These are phyloP conservation scores for Cheilosia scutellata DNA, from an alignment of 2,888 invertebrate genomes.

Conservation along the genomic window DNA sequence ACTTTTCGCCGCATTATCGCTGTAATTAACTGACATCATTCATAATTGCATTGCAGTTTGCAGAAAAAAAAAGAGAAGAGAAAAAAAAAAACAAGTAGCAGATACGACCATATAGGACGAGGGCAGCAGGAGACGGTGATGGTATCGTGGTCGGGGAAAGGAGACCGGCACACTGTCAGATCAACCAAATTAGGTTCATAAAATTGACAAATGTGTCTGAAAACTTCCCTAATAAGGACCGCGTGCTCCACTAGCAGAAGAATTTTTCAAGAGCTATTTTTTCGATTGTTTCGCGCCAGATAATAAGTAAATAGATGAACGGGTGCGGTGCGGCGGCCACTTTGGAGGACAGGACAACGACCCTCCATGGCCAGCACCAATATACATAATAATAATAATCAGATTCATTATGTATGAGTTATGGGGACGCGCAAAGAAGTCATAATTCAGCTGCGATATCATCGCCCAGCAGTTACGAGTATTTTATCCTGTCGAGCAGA, in stretches of 20 bases:
- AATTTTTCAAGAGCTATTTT: slow-evolving; percentile 41
- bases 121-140: too few relatives aligned
- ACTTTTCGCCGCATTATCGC: slow-evolving; percentile 74
- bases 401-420: slow-evolving; percentile 68
- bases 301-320: slow-evolving; percentile 22
- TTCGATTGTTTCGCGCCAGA: too few relatives aligned
- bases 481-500: slow-evolving; percentile 41
- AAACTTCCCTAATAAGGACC: slow-evolving; percentile 66
- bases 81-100: too few relatives aligned
- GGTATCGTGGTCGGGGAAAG: too few relatives aligned
- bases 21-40: slow-evolving; percentile 75
- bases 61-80: background rate
- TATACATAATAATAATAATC: slow-evolving; percentile 31
- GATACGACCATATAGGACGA: too few relatives aligned
- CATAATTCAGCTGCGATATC: slow-evolving; percentile 68
- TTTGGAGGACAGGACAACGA: slow-evolving; percentile 29
- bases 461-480: slow-evolving; percentile 45
- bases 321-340: too few relatives aligned
- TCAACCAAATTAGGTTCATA: slow-evolving; percentile 75
- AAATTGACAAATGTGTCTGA: slow-evolving; percentile 76
- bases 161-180: slow-evolving; percentile 44
- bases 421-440: slow-evolving; percentile 63
- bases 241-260: slow-evolving; percentile 12
- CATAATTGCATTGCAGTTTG: slow-evolving; percentile 73
- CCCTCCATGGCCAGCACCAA: slow-evolving; percentile 52